phyloP scores from a whole-genome alignment of 2,797 vertebrate species.

The Gallinago solitaria region DNA sequence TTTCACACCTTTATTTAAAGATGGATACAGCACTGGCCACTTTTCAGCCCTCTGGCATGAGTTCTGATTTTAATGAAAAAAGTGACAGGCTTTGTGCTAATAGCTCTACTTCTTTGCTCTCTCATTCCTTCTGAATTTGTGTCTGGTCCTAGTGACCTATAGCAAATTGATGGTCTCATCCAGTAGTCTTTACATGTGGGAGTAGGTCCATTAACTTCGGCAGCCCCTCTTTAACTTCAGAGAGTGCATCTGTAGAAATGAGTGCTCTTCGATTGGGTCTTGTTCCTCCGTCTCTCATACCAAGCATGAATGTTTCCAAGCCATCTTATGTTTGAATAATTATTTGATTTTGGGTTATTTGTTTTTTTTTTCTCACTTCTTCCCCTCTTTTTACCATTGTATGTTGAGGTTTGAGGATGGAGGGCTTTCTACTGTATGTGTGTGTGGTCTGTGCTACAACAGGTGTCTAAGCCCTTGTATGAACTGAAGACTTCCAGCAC shows the following conservation, averaged over 20 bases:
- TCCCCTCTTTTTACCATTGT: neutral
- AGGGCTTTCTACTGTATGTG: fast-evolving
- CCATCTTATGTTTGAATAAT: neutral
- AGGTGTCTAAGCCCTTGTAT: neutral
- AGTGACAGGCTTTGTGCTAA: constrained; percentile 60
- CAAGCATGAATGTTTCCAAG: neutral
- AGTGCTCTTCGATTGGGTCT: neutral
- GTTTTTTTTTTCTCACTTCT: neutral
- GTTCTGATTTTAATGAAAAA: constrained; percentile 59
- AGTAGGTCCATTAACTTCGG: constrained; percentile 36
- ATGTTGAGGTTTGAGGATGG: neutral
- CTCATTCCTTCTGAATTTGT: constrained; percentile 40
- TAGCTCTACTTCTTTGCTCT: constrained; percentile 34
- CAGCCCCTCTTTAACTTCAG: constrained; percentile 23
- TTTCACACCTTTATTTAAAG: constrained; percentile 43
- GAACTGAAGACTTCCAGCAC: neutral
- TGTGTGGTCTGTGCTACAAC: neutral
- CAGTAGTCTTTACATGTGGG: neutral
- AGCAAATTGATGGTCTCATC: constrained; percentile 49
- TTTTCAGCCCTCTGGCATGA: constrained; percentile 33
- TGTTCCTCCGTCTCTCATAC: neutral
- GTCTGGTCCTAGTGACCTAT: constrained; percentile 45
- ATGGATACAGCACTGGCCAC: constrained; percentile 25
- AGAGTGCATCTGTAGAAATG: neutral
- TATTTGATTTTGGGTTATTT: neutral